These are phyloP conservation scores for Artibeus lituratus DNA, from an alignment of 2,797 vertebrate species.

Conservation along the genomic window DNA sequence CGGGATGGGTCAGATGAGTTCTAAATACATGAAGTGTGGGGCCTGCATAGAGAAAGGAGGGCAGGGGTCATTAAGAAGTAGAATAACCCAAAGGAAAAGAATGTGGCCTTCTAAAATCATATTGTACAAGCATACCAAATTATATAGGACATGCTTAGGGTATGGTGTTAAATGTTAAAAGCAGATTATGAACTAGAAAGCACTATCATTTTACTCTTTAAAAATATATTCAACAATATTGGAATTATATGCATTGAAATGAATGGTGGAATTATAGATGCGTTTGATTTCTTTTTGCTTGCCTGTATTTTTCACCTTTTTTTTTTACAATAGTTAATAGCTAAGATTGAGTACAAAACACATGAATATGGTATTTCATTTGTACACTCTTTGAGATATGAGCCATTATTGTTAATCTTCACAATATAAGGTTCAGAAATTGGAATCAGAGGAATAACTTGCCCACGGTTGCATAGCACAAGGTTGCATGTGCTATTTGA, in stretches of 20 bases:
- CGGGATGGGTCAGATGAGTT: not conserved
- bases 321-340: not conserved
- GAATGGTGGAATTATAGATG: not conserved
- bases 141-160: not conserved
- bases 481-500: not conserved
- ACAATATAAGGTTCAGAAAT: not conserved
- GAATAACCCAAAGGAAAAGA: not conserved
- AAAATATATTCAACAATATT: not conserved
- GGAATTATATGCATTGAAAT: not conserved
- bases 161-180: not conserved
- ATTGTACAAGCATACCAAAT: not conserved
- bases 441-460: not conserved
- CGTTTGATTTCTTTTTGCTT: constrained; percentile 20
- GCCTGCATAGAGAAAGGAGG: not conserved
- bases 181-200: not conserved
- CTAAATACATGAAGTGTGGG: not conserved
- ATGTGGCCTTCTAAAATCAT: not conserved
- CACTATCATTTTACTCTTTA: not conserved
- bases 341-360: not conserved
- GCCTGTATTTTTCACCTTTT: not conserved
- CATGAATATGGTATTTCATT: not conserved
- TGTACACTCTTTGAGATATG: not conserved
- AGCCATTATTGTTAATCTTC: not conserved
- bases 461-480: not conserved
- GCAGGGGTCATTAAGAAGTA: not conserved